Base-by-base conservation (phyloP, 2,888 invertebrate genomes). In the Metacarcinus magister region DNA sequence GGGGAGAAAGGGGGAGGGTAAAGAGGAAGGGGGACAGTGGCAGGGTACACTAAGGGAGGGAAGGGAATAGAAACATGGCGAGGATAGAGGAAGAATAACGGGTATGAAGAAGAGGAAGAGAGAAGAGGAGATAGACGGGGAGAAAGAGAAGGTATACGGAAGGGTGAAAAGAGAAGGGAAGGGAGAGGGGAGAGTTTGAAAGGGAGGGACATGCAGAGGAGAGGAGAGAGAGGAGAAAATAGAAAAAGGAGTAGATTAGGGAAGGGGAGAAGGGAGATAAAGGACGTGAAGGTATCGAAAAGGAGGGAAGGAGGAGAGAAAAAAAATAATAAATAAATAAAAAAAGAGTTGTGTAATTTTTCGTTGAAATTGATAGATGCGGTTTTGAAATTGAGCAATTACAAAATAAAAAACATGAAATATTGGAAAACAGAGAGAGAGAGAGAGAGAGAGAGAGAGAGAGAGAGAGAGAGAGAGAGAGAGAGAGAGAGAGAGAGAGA, bases 391-490 rank as follows among this genome's bases (percentile, higher is more conserved):
- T 67, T 19, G 19, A 89, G 39, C 5, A n/a, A 82, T n/a, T 28
- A n/a, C 5, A 7, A 16, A 7, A 82, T n/a, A 82, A 28, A n/a
- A 48, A 48, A 5, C 48, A 48, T 48, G 48, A 48, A 48, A 48
- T 48, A 48, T 8, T 67, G 67, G 23, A n/a, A 16, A 67, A 67
- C 4, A 2, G 60, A 67, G 67, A 48, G 60, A 67, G 67, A 67
- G 93, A 67, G 67, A 93, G 93, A 67, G 67, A 93, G 93, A 48
- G 93, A 89, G 39, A 89, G 89, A 89, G 89, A 92, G 48, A 16
- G 48, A 92, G 92, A 48, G 92, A 46, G 44, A 48, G 92, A 92
- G 92, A 89, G 89, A 89, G 89, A 89, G 89, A 89, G 89, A 89
- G 89, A 89, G 89, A 89, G 89, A 89, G 89, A 89, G 89, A 89